Conservation (phyloP, 2,113 vertebrate genomes). For the Aegotheles bennettii region DNA sequence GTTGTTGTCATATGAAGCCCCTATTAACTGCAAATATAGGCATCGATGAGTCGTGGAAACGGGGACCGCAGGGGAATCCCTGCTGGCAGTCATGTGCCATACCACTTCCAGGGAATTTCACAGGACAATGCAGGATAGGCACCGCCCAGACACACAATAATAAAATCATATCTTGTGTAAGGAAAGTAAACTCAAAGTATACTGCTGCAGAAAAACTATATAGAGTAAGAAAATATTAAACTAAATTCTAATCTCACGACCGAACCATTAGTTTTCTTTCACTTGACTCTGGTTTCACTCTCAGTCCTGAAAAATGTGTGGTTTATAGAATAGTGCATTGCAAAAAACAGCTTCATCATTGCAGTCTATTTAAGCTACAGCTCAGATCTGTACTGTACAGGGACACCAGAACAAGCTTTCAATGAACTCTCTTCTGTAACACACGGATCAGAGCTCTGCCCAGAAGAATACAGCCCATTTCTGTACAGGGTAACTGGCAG, state of each 20-base stretch:
- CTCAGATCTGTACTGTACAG: background rate
- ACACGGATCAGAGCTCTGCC: background rate
- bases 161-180: background rate
- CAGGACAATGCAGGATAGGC: background rate
- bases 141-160: background rate
- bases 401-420: background rate
- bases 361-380: background rate
- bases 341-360: background rate
- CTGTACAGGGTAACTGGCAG: background rate
- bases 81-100: rapidly evolving
- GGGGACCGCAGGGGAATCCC: background rate
- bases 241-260: background rate
- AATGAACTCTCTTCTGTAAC: background rate
- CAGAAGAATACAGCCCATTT: background rate
- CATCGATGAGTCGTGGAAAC: background rate
- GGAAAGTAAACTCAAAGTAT: background rate
- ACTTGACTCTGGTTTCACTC: background rate
- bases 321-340: background rate
- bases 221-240: background rate
- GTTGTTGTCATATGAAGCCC: background rate
- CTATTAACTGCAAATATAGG: background rate
- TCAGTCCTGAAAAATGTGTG: background rate
- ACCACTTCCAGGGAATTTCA: background rate
- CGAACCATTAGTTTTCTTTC: background rate
- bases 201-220: background rate